Base-by-base conservation (phyloP, 1,140 invertebrate genomes). In the Procambarus virginalis region DNA sequence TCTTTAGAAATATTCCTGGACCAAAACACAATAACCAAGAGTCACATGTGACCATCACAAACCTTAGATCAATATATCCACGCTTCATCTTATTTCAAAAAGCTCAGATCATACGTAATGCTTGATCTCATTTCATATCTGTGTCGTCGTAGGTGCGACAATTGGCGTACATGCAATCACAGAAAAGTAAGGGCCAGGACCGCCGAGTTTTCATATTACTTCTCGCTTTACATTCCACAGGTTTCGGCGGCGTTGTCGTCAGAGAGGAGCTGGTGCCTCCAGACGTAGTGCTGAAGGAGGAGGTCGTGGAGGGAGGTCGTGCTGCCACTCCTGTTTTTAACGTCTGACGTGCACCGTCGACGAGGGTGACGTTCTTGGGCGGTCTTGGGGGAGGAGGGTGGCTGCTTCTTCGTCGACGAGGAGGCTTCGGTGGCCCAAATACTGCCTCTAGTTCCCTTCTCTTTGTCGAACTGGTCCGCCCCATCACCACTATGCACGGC, bases 121-220 rank as follows among this genome's bases (percentile, higher is more conserved):
- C 10, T 73, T 45, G 22, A 20, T 34, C 34, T 60, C 22, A 70
- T 76, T 77, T 77, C 51, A 78, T 86, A 6, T 80, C 22, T 3
- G 64, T 78, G 49, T 82, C 77, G 2, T 88, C 86, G 22, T 88
- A 81, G 48, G 78, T 75, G 17, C 86, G 86, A 73, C 86, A 88
- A 60, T 88, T 88, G 64, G 70, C 86, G 46, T 88, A 88, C 6
- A 88, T 45, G 46, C 86, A 88, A 76, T 88, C 78, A 75, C 86
- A 88, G 14, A 88, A 60, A 22, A 88, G 78, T 78, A 88, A 88
- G 0, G 86, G 86, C 86, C 86, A 88, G 8, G 86, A 88, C 10
- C 84, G 84, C n/a, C 73, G 55, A 8, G 10, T 5, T n/a, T 78
- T 78, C n/a, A n/a, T 9, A 14, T 6, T 48, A n/a, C n/a, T 34